Evolutionary conservation across 2,113 vertebrate genomes (phyloP).

Genomic region (Coregonus clupeaformis): DNA sequence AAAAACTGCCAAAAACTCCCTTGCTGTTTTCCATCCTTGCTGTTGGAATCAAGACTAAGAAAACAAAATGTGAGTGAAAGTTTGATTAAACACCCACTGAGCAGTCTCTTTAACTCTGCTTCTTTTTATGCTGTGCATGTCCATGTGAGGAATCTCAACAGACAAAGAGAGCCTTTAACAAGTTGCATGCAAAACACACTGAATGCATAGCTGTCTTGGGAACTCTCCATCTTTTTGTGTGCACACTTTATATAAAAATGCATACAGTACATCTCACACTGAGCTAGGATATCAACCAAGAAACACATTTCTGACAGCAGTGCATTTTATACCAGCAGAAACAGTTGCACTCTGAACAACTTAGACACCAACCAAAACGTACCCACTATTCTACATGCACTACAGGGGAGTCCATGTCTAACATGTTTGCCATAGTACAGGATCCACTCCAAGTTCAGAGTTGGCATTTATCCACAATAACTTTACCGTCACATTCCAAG

Average conservation of each 20-base stretch:
- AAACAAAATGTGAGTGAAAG: constrained; percentile 48
- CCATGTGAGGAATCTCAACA: constrained; percentile 36
- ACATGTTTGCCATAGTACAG: too few relatives aligned
- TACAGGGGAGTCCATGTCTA: constrained; percentile 30
- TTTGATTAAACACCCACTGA: constrained; percentile 51
- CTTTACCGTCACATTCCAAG: constrained; percentile 67
- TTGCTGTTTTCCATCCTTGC: constrained; percentile 41
- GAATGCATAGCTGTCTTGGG: constrained; percentile 33
- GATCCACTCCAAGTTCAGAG: constrained; percentile 28
- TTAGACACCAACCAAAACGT: constrained; percentile 55
- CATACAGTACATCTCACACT: background rate
- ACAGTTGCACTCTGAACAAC: background rate
- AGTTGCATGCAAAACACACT: constrained; percentile 58
- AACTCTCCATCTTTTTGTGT: background rate
- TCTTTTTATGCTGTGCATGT: constrained; percentile 62
- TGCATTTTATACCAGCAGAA: too few relatives aligned
- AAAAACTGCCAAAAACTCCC: constrained; percentile 4
- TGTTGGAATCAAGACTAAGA: constrained; percentile 36
- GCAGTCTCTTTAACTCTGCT: constrained; percentile 51
- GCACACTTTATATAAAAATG: background rate
- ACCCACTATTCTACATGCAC: constrained; percentile 68
- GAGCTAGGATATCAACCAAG: too few relatives aligned
- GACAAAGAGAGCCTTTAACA: constrained; percentile 27
- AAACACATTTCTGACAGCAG: too few relatives aligned
- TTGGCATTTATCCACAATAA: constrained; percentile 54